Evolutionary conservation across 2,113 vertebrate species (phyloP), one percentile per base, ranked within the genome.

Genomic region (Mesembrinibis cayennensis): DNA sequence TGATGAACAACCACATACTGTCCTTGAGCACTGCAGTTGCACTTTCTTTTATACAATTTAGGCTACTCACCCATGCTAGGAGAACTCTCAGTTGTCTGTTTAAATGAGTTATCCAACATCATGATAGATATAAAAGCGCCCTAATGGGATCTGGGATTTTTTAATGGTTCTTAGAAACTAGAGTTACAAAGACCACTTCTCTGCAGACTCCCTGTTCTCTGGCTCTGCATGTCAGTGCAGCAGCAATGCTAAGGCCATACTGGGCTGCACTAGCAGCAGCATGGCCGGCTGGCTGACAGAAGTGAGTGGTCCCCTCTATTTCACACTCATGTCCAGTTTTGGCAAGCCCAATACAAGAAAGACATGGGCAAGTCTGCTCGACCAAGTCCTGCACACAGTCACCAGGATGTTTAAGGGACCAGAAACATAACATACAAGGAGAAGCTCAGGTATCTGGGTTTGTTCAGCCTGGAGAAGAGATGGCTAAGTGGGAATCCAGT

Each of bases 251-350:
- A 56, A n/a, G 16, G 45, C 71, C 59, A 13, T 2, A 5, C 16
- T 0, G 1, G 50, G 18, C 63, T 55, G 44, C 45, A 49, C 7
- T 21, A 56, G 76, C 63, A 38, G 49, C 47, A 65, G 61, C 58
- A 45, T 1, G 4, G 44, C 63, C 0, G 0, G 22, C 72, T 81
- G 76, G 25, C 59, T 66, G 42, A 11, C n/a, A 32, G 30, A 63
- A 91, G 2, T 1, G 45, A 71, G 19, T 3, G 8, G 20, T 29
- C 30, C 3, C 25, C 44, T 67, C 61, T 44, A 0, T 34, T 45
- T 0, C 0, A 84, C 44, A 19, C 16, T 71, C 20, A 10, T 1
- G 12, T 20, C 70, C 65, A 26, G 18, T 86, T 94, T 52, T 88
- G 82, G 53, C 56, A 92, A 59, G 9, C 5, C 42, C 34, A 34